A percentile compares a stretch with the other conserved stretches of the same genome.
Conservation (phyloP, 2,113 vertebrate species). For the Ornithorhynchus anatinus region DNA sequence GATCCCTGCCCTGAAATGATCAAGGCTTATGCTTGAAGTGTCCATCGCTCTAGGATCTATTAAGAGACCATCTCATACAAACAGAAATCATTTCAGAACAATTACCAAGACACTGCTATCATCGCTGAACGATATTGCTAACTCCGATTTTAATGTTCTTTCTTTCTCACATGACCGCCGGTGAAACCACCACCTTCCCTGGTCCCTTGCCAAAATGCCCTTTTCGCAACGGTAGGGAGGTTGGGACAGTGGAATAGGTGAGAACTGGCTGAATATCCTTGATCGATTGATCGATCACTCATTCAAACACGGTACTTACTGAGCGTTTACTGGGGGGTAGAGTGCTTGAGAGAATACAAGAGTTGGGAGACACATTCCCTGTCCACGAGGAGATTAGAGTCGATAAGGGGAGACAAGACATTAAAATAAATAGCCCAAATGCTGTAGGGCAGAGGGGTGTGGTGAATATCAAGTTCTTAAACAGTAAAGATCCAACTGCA, state of each 20-base stretch:
- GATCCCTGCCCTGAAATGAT: neutral
- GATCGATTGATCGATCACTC: neutral
- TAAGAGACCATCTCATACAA: neutral
- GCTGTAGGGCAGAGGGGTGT: no score
- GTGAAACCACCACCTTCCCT: neutral
- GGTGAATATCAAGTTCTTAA: no score
- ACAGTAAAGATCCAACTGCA: no score
- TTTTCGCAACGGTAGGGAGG: neutral
- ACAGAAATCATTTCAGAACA: neutral
- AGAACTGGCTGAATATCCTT: neutral
- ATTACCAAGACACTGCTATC: no score
- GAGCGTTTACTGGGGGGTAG: no score
- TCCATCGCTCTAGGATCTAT: neutral
- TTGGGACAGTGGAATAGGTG: neutral
- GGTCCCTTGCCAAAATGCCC: neutral
- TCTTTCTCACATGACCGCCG: neutral
- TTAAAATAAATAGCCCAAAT: no score
- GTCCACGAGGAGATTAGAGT: no score
- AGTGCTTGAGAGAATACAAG: no score
- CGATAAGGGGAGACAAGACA: no score
- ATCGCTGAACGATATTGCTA: neutral
- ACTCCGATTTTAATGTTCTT: neutral
- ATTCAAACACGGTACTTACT: no score
- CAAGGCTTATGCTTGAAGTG: neutral
- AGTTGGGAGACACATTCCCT: no score